Evolutionary conservation across 2,888 invertebrate species (phyloP).

Genomic region (Agrochola lychnidis): DNA sequence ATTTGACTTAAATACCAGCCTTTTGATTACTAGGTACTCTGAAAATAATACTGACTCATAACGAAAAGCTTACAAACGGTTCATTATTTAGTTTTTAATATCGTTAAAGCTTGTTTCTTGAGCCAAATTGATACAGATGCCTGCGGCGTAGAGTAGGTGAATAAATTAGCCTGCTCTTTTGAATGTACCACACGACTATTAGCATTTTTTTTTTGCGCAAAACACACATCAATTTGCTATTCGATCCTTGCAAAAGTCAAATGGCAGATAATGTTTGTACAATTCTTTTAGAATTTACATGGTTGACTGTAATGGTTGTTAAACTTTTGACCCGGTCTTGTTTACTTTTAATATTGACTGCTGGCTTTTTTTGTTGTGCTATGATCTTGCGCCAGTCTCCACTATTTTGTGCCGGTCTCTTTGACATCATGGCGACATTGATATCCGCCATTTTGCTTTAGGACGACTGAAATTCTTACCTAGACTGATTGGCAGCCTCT

Average conservation of each 20-base stretch:
- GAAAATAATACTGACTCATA: background rate
- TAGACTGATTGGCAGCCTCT: background rate
- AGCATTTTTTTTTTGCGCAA: conserved; percentile 29
- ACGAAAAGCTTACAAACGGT: background rate
- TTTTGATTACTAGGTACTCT: background rate
- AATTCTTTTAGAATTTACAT: background rate
- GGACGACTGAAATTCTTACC: background rate
- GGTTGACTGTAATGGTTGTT: background rate
- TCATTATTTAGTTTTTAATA: background rate
- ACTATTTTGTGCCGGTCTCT: background rate
- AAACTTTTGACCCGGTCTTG: background rate
- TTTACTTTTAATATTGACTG: background rate
- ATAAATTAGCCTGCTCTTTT: conserved; percentile 34
- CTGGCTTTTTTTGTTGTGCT: too few species aligned
- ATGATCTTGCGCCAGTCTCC: too few species aligned
- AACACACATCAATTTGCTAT: conserved; percentile 4
- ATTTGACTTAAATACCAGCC: background rate
- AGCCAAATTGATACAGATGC: conserved; percentile 5
- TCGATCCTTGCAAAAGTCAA: conserved; percentile 4
- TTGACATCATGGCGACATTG: background rate
- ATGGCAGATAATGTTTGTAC: background rate
- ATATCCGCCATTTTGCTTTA: background rate
- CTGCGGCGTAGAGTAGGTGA: conserved; percentile 21
- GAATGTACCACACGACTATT: conserved; percentile 31
- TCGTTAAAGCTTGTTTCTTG: conserved; percentile 19